Evolutionary conservation across 2,888 invertebrate species (phyloP), one percentile per base, ranked within the genome.

Genomic region (Chloromyia formosa): DNA sequence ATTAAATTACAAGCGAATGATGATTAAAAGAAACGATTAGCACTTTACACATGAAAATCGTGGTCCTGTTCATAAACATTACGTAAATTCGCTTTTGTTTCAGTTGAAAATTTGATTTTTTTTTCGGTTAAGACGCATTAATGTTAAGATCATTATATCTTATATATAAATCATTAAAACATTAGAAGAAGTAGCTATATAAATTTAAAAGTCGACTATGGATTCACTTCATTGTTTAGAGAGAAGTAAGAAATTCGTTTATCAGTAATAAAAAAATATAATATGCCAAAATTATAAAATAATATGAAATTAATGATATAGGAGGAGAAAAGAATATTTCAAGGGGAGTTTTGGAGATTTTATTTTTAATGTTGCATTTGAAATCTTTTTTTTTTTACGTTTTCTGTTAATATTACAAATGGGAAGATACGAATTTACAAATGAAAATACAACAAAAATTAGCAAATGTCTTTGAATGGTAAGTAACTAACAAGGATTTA

Each of bases 11-110:
- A 35, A 4, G 27, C 27, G 27, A 35, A 35, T 35, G 27, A 35
- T 7, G 27, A 35, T 35, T 35, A 35, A n/a, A 7, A 49, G 12
- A 49, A 49, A 49, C 27, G 16, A 49, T 49, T 49, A 35, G 27
- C 49, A 49, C 3, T 5, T 49, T 49, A 49, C 16, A 49, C 20
- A 66, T 18, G 62, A 62, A 35, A 45, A 66, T 45, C 49, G 45
- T 64, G 64, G 45, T 64, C 64, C 64, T 64, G 64, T 64, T 64
- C 64, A 45, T 64, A 64, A 64, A 42, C 42, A 45, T 45, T 66
- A 49, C 49, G 66, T 49, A 20, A 45, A 66, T 66, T 49, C 66
- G 66, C 66, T 66, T 64, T 18, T 23, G 40, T 35, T 66, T 66
- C 10, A 22, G n/a, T 66, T 49, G 14, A 45, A 1, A 49, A 10